Base-by-base conservation (phyloP, 2,797 vertebrate genomes). In the Micrastur ruficollis region DNA sequence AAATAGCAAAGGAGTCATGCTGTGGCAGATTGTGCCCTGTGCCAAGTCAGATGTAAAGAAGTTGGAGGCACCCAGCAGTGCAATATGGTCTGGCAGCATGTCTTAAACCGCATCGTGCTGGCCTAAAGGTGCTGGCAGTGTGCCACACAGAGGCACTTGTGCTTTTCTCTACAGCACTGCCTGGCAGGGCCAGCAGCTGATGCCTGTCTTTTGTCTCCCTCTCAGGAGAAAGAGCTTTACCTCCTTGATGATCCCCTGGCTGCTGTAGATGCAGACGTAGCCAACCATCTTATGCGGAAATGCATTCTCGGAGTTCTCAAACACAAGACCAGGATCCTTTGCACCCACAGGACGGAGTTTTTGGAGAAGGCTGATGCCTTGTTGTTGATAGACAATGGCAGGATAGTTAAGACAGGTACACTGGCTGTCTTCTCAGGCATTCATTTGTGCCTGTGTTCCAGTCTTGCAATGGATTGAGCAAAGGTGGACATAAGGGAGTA, bases 211-310 rank as follows among this genome's bases (percentile, higher is more conserved):
- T 72, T 94, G 46, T 95, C 25, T 79, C 46, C 40, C 53, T 71
- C 61, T 72, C 62, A 99, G 99, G 98, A 99, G 58, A 99, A 99
- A 96, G 98, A 99, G 32, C 92, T 99, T 78, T 99, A 99, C 96
- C 98, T 99, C 52, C 98, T 99, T 3, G 99, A 99, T 38, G 99
- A 99, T 93, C 99, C 99, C 5, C 87, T 99, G 96, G 99, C 99
- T 21, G 99, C 99, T 4, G 99, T 99, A 11, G 99, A 99, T 93
- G 95, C 98, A 22, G 98, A 99, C 0, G 99, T 99, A 90, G 99
- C 99, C 17, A 97, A 97, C 53, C 99, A 99, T 94, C 98, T 99
- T 34, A 98, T 99, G 98, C 98, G 97, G 91, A 99, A 98, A 90
- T 99, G 99, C 95, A 98, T 99, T 95, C 68, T 99, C 14, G 99